Evolutionary conservation across 1,140 invertebrate species (phyloP), one percentile per base, ranked within the genome.

Genomic region (Drosophila trapezifrons): DNA sequence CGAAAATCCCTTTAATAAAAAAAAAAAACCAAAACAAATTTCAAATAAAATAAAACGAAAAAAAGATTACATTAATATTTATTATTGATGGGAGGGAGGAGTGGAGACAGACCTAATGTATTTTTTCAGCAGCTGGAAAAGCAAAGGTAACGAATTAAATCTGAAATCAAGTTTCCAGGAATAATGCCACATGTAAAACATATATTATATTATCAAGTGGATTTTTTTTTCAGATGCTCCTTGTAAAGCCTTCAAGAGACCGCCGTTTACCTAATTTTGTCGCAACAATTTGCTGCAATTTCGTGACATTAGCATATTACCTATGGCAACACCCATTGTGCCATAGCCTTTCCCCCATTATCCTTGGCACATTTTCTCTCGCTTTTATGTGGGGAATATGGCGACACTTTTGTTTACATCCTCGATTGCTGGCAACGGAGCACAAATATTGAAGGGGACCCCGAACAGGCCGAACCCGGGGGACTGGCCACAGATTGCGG

Each of bases 331-430:
- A 37, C 51, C 27, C 18, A 37, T 22, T 52, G 49, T n/a, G 12
- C 17, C 13, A 15, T 12, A 9, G 29, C 32, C 32, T 29, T 60
- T 62, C 17, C 20, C 29, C 20, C 27, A n/a, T 37, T 37, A 20
- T 27, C 20, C 47, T 52, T 29, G 29, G 29, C 29, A 32, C 29
- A 17, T 38, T 56, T 38, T 25, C 17, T 22, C 29, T 38, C 15
- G 10, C 22, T 25, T 46, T 20, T 18, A 17, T 66, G n/a, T 58
- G 7, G 10, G 17, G 66, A 60, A 70, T 80, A 62, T 64, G 59
- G 58, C 70, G 51, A 78, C 75, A 76, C 46, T 71, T 76, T 71
- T 83, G 64, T 83, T 78, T 63, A 79, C 58, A 65, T 70, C 20
- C 65, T 32, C 45, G 38, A 65, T 52, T 20, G 59, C 18, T 38